These are phyloP conservation scores for Agrochola litura DNA, from an alignment of 2,888 invertebrate genomes.

Conservation along the genomic window DNA sequence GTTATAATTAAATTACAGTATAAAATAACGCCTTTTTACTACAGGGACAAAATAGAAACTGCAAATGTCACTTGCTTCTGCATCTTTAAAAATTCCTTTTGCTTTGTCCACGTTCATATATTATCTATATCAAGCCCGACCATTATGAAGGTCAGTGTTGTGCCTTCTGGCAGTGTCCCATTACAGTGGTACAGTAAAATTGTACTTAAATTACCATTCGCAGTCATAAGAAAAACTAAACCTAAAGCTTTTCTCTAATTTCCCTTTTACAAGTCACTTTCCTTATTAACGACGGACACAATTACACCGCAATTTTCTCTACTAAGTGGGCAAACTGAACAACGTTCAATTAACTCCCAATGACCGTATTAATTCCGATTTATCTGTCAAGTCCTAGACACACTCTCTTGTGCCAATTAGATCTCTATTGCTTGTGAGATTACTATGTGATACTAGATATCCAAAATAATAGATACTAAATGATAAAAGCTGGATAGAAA, in stretches of 20 bases:
- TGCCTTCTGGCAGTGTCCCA: not conserved
- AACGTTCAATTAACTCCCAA: slow-evolving; percentile 68
- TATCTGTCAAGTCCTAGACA: slow-evolving; percentile 64
- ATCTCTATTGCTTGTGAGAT: slow-evolving; percentile 43
- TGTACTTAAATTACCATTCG: not conserved
- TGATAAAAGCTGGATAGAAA: not conserved
- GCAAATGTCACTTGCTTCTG: too few species aligned
- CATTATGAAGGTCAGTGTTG: not conserved
- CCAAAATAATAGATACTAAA: not conserved
- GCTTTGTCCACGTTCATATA: too few species aligned
- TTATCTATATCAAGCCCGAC: too few species aligned
- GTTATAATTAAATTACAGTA: too few species aligned
- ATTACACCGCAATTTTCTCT: slow-evolving; percentile 57
- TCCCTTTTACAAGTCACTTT: slow-evolving; percentile 47
- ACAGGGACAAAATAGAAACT: too few species aligned
- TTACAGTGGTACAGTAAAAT: not conserved
- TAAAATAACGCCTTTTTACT: too few species aligned
- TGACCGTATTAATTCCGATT: slow-evolving; percentile 66
- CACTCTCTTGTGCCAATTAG: slow-evolving; percentile 68
- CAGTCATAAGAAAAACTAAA: not conserved
- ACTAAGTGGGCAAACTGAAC: slow-evolving; percentile 45
- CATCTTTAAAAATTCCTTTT: too few species aligned
- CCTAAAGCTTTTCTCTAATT: slow-evolving; percentile 36
- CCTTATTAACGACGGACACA: slow-evolving; percentile 47
- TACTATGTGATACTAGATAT: slow-evolving; percentile 22